These are phyloP conservation scores for Drosophila serrata DNA, from an alignment of 1,140 invertebrate genomes.

Conservation along the genomic window DNA sequence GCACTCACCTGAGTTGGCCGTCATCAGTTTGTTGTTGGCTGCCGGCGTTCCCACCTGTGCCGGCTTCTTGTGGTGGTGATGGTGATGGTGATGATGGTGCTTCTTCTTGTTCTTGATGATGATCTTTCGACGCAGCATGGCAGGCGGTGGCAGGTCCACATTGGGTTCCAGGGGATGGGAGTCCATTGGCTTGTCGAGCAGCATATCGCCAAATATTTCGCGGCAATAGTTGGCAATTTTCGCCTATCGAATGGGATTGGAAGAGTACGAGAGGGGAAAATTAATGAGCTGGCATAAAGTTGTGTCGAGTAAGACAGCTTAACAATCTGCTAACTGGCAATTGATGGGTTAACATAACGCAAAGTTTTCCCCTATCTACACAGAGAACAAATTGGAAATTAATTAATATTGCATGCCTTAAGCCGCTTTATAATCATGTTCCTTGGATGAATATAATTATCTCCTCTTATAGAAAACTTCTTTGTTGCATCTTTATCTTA, in stretches of 20 bases:
- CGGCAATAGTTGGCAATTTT: conserved; percentile 99
- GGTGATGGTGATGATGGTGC: conserved; percentile 93
- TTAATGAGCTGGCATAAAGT: conserved; percentile 13
- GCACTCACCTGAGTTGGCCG: conserved; percentile 82
- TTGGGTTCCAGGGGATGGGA: conserved; percentile 93
- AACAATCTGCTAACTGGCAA: conserved; percentile 60
- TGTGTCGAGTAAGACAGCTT: conserved; percentile 13
- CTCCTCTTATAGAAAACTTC: too few species aligned
- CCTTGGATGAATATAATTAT: not conserved
- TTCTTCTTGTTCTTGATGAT: conserved; percentile 99
- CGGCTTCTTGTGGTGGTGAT: conserved; percentile 87
- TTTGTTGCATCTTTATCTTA: not conserved
- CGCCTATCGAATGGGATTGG: conserved; percentile 87
- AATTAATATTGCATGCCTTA: not conserved
- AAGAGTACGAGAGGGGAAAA: not conserved
- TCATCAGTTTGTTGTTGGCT: conserved; percentile 74
- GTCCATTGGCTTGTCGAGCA: conserved; percentile 95
- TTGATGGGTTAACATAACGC: conserved; percentile 46
- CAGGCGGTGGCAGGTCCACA: conserved; percentile 94
- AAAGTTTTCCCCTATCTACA: conserved; percentile 11
- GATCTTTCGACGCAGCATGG: conserved; percentile 94
- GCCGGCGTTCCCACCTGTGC: conserved; percentile 50
- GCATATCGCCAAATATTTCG: conserved; percentile 97
- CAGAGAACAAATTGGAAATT: not conserved
- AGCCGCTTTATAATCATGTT: not conserved